Evolutionary conservation across 2,113 vertebrate species (phyloP).

Genomic region (Ptyas mucosa): DNA sequence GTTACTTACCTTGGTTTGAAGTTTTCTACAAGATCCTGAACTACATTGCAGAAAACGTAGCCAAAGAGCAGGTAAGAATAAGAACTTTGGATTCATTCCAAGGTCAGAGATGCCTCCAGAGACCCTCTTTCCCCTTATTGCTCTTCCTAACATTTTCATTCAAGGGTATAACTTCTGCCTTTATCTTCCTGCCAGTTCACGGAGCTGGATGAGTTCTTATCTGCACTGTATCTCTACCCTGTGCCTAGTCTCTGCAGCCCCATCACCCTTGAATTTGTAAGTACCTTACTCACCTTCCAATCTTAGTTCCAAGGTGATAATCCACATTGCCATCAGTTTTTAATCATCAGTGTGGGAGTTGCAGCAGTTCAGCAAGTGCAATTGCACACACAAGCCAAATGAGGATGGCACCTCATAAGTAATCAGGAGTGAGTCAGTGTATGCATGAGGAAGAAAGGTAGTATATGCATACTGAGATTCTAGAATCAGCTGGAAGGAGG

Average conservation of each 20-base stretch:
- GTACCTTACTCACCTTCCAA: conserved; percentile 12
- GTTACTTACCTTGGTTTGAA: conserved; percentile 89
- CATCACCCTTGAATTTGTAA: conserved; percentile 77
- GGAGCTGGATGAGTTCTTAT: conserved; percentile 73
- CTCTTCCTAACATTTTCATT: too few relatives aligned
- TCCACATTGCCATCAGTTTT: not conserved
- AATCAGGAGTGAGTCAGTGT: not conserved
- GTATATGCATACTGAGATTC: not conserved
- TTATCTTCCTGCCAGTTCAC: conserved; percentile 61
- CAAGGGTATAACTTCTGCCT: not conserved
- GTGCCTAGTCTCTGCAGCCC: conserved; percentile 62
- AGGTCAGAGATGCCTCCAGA: not conserved
- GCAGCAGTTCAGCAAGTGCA: not conserved
- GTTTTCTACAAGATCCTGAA: conserved; percentile 91
- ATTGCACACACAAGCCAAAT: not conserved
- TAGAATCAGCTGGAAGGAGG: not conserved
- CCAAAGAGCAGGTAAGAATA: conserved; percentile 79
- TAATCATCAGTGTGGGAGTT: not conserved
- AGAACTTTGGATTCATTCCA: not conserved
- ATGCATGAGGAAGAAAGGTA: not conserved
- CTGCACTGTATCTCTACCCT: conserved; percentile 69
- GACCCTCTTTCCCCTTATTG: not conserved
- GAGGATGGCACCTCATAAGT: not conserved
- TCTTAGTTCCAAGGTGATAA: not conserved
- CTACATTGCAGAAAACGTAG: conserved; percentile 79